Evolutionary conservation across 1,140 invertebrate genomes (phyloP).

Genomic region (Drosophila erecta): DNA sequence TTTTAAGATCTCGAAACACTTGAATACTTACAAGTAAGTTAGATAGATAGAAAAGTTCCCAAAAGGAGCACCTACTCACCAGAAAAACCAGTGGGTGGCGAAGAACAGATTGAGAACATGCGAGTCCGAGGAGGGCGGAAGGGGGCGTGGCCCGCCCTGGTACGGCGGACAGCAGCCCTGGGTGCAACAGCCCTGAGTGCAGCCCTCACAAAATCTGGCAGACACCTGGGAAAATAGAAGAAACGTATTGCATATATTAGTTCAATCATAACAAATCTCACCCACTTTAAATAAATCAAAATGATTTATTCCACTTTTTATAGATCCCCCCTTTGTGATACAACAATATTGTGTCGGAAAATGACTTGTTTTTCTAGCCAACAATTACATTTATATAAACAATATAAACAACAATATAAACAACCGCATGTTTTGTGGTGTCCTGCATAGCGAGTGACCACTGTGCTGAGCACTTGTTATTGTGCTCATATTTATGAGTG

Average conservation of each 20-base stretch:
- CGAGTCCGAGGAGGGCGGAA: constrained; percentile 83
- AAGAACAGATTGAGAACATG: constrained; percentile 85
- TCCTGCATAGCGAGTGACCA: background rate
- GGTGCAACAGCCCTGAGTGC: constrained; percentile 89
- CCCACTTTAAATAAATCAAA: too few relatives aligned
- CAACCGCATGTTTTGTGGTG: too few relatives aligned
- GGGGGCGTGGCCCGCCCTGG: constrained; percentile 85
- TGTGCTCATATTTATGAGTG: background rate
- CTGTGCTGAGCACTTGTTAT: background rate
- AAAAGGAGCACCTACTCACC: constrained; percentile 60
- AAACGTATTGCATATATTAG: too few relatives aligned
- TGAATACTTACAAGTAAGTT: too few relatives aligned
- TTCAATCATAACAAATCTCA: too few relatives aligned
- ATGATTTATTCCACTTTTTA: too few relatives aligned
- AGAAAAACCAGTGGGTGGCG: constrained; percentile 86
- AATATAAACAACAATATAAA: too few relatives aligned
- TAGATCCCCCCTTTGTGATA: too few relatives aligned
- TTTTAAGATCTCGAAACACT: too few relatives aligned
- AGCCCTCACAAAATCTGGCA: constrained; percentile 86
- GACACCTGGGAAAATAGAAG: constrained; percentile 55
- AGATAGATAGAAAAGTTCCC: too few relatives aligned
- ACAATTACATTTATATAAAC: background rate
- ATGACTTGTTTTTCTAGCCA: too few relatives aligned
- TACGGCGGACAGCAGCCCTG: constrained; percentile 89
- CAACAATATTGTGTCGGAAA: too few relatives aligned